Conservation (phyloP, 37 sponge, comb jelly and placozoan species). For the Beroe forskalii region DNA sequence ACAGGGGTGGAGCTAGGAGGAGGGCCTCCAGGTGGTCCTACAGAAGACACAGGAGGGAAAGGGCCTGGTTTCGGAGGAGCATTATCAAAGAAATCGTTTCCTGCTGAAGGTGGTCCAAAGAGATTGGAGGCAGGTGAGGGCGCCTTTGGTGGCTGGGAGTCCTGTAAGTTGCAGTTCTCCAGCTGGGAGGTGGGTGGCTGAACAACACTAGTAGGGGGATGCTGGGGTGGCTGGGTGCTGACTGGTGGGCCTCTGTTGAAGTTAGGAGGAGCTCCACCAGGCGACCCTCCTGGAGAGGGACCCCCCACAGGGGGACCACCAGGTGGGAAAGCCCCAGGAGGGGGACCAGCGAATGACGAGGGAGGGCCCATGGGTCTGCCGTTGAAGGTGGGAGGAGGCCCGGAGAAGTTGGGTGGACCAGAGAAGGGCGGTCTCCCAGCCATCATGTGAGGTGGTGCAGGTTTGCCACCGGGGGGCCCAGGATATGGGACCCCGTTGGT, state of each 20-base stretch:
- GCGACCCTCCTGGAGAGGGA: neutral
- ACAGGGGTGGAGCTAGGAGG: neutral
- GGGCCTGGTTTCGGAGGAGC: neutral
- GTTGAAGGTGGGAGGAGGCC: conserved; percentile 46
- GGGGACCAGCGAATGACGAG: neutral
- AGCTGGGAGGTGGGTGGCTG: conserved; percentile 30
- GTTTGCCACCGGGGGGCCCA: conserved; percentile 54
- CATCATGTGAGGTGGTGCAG: conserved; percentile 16
- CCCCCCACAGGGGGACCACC: neutral
- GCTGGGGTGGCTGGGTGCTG: neutral
- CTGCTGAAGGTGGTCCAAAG: neutral
- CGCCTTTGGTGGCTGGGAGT: conserved; percentile 9
- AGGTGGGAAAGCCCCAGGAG: neutral
- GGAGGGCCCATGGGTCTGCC: conserved; percentile 22
- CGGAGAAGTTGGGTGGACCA: conserved; percentile 39
- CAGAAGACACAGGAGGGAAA: neutral
- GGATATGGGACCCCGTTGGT: conserved; percentile 54
- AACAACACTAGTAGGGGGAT: neutral
- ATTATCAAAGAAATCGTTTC: conserved; percentile 23
- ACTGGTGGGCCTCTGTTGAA: neutral
- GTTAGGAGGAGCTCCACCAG: neutral
- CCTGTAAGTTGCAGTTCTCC: neutral
- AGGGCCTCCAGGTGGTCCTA: neutral
- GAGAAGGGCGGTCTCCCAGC: conserved; percentile 21
- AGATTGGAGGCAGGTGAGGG: conserved; percentile 27